Base-by-base conservation (phyloP, 2,113 vertebrate species). In the Rhea americana region DNA sequence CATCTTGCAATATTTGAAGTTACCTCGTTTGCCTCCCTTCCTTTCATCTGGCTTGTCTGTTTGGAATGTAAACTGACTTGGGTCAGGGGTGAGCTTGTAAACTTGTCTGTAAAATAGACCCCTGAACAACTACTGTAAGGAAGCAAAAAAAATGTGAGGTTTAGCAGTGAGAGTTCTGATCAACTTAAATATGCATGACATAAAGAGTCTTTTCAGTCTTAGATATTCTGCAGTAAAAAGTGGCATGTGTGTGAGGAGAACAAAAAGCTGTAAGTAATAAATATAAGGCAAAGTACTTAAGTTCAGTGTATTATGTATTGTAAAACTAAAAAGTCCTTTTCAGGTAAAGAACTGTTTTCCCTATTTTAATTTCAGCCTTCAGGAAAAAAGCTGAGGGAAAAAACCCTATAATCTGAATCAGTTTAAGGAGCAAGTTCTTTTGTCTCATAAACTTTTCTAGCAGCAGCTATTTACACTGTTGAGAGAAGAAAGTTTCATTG, bases 41-140 rank as follows among this genome's bases (percentile, higher is more conserved):
- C 73, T 90, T 94, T 91, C 61, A 92, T 88, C 87, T 84, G 66
- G 28, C 66, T 91, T 48, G 12, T 90, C 87, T 94, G 62, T 91
- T 94, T 95, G 92, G 83, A 95, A 90, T 91, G 77, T 90, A 87
- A 94, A 84, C 84, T 88, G 76, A 21, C 71, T 35, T 35, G 70
- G 90, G 91, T 88, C 88, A 96, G 76, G 47, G 91, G 85, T 92
- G 90, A 93, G 63, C 71, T 55, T 85, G 82, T 92, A 78, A 85
- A 72, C 72, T 50, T 67, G 79, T 75, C 82, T 72, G 80, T 17
- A 73, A 70, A 93, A 62, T 45, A 79, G 71, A 43, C 21, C 58
- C 66, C 45, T 2, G 14, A 72, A 67, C 70, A 84, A 70, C 88
- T 76, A 50, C 90, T 70, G 85, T 11, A 61, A 48, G 8, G 75